Base-by-base conservation (phyloP, 2,797 vertebrate species). In the Takifugu rubripes region DNA sequence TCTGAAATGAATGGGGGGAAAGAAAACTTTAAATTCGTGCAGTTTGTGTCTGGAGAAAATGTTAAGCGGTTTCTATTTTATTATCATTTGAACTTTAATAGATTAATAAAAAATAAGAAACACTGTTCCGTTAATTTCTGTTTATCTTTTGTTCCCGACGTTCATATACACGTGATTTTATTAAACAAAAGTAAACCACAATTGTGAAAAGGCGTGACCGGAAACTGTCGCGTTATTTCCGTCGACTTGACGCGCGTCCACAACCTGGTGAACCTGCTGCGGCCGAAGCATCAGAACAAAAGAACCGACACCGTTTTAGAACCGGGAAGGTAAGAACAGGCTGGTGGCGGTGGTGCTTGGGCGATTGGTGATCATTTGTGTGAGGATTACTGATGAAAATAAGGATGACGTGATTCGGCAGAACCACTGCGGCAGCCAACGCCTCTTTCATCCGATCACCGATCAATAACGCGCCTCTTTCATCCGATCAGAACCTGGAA, bases 201-300 rank as follows among this genome's bases (percentile, higher is more conserved):
- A 66, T 61, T 70, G 17, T 76, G 75, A 63, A 70, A 54, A 3
- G 2, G 0, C 17, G 0, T 0, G 0, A 31, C 3, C 25, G 74
- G 80, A 84, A 61, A 49, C 49, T 0, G 0, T 1, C 0, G 5
- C 16, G 27, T 65, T 1, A 10, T 6, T 49, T 40, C 1, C 9
- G 7, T 2, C 9, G 5, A 1, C 8, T 72, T 79, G 65, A 77
- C 59, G 46, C 57, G 59, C 10, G n/a, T 66, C 47, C 61, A 54
- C 53, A 54, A 8, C 58, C 33, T 33, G 31, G 55, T 66, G 1
- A 56, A 81, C 56, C 71, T 74, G 73, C 73, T 26, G 64, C 60
- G 12, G 25, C 51, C 33, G 57, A 52, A 56, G 6, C 54, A 12
- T 4, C 54, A 3, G 47, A 17, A 11, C 6, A 26, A 64, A 63